A percentile compares a stretch with the other conserved stretches of the same genome.
Evolutionary conservation across 2,888 invertebrate genomes (phyloP).

Genomic region (Dolichomitus sp.): DNA sequence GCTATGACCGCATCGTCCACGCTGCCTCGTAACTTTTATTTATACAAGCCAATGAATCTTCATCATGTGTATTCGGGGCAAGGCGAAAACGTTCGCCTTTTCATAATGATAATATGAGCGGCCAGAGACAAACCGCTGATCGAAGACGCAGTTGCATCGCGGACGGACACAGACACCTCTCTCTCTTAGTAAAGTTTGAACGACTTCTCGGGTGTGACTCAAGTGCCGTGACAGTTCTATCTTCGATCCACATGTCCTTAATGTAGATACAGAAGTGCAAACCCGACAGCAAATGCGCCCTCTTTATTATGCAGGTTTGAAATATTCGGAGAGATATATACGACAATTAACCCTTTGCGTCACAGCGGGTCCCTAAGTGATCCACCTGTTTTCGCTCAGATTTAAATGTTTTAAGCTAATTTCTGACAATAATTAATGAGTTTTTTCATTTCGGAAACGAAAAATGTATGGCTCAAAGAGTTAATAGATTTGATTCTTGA

Average conservation of each 20-base stretch:
- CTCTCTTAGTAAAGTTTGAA: background rate
- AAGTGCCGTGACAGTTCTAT: conserved; percentile 24
- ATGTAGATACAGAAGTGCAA: background rate
- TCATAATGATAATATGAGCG: conserved; percentile 47
- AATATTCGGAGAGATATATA: background rate
- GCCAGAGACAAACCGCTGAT: conserved; percentile 44
- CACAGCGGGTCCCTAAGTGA: no score
- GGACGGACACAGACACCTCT: conserved; percentile 1
- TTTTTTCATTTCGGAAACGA: no score
- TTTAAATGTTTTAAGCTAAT: no score
- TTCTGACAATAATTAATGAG: no score
- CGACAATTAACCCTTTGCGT: no score
- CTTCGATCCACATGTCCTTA: background rate
- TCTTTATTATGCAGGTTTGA: background rate
- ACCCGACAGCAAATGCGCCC: background rate
- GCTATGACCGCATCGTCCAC: conserved; percentile 16
- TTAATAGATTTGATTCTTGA: background rate
- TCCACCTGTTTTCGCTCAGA: no score
- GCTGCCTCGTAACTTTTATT: conserved; percentile 31
- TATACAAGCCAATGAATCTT: conserved; percentile 46
- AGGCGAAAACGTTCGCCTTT: conserved; percentile 45
- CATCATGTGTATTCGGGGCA: conserved; percentile 35
- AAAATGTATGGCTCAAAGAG: no score
- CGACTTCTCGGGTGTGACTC: conserved; percentile 21
- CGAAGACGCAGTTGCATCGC: conserved; percentile 41